A percentile compares a stretch with the other conserved stretches of the same genome.
These are phyloP conservation scores for Pecten maximus DNA, from an alignment of 2,888 invertebrate species.

Conservation along the genomic window DNA sequence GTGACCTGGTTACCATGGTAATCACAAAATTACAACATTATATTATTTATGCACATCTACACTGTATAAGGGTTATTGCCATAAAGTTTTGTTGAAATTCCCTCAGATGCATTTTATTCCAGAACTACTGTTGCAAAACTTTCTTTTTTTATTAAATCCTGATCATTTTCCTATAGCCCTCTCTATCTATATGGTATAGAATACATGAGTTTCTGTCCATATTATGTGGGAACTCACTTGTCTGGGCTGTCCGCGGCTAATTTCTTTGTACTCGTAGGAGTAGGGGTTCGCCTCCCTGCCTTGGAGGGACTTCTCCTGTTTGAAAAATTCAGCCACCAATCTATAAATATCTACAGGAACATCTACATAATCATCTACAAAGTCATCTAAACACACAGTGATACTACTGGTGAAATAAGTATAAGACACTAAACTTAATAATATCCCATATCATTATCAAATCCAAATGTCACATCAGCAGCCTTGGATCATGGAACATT, in stretches of 20 bases:
- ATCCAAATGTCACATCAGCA: neutral
- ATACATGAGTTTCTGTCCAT: neutral
- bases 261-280: constrained; percentile 73
- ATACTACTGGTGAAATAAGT: neutral
- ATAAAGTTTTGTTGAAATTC: no score
- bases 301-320: constrained; percentile 71
- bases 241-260: constrained; percentile 73
- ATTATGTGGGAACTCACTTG: constrained; percentile 66
- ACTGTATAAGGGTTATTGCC: no score
- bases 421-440: neutral
- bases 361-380: neutral
- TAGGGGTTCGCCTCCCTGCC: constrained; percentile 72
- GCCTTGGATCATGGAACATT: neutral
- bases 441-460: neutral
- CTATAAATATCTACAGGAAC: neutral
- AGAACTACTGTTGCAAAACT: no score
- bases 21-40: no score
- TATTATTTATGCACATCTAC: no score
- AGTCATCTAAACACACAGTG: neutral
- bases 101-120: no score
- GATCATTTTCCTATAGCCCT: neutral
- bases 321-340: constrained; percentile 27
- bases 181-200: neutral
- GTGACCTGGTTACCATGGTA: no score
- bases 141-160: no score